Evolutionary conservation across 2,888 invertebrate species (phyloP).

Genomic region (Napeogenes sylphis): DNA sequence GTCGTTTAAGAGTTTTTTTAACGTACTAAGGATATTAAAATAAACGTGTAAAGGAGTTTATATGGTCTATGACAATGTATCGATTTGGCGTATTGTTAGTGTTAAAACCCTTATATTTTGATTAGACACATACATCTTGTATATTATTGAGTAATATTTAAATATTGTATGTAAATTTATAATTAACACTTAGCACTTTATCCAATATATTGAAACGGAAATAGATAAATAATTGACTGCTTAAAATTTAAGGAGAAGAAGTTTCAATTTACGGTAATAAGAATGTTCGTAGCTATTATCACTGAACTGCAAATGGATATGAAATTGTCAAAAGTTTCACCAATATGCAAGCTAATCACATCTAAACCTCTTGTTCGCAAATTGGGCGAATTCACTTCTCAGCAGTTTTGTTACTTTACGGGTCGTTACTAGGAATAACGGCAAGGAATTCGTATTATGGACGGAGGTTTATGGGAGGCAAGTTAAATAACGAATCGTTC

Average conservation of each 20-base stretch:
- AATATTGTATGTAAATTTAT: too few species aligned
- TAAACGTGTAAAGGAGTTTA: too few species aligned
- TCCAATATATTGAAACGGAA: background rate
- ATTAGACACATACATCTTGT: too few species aligned
- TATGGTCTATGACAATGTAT: too few species aligned
- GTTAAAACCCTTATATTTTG: too few species aligned
- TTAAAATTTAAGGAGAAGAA: background rate
- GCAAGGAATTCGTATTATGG: conserved; percentile 12
- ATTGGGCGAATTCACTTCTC: conserved; percentile 10
- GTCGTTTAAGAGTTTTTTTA: too few species aligned
- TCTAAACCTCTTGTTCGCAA: background rate
- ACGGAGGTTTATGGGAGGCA: background rate
- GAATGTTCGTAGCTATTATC: background rate
- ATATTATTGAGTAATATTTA: too few species aligned
- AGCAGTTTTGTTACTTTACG: conserved; percentile 8
- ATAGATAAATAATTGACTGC: background rate
- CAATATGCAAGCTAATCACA: conserved; percentile 2
- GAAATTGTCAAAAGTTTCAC: conserved; percentile 1
- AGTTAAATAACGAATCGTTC: conserved; percentile 16
- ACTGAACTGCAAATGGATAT: conserved; percentile 4
- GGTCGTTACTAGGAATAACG: conserved; percentile 18
- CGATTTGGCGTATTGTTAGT: too few species aligned
- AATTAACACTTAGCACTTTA: background rate
- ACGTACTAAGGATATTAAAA: too few species aligned
- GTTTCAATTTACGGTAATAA: background rate